Evolutionary conservation across 92 coral and sea anemone genomes (phyloP).

Genomic region (Siderastrea siderea): DNA sequence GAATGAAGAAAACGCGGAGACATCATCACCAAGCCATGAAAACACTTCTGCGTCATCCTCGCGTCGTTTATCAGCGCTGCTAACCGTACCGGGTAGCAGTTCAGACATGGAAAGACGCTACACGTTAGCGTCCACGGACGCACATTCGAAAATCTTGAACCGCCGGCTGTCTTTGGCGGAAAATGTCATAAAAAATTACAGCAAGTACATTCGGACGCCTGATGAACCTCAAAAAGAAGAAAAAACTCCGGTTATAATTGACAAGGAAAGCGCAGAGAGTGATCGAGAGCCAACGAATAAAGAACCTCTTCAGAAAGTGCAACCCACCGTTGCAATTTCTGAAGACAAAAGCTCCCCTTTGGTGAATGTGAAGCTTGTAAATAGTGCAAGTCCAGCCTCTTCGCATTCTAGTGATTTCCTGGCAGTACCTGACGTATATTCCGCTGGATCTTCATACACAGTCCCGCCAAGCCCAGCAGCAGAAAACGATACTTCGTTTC

Average conservation of each 20-base stretch:
- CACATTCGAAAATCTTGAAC: conserved; percentile 50
- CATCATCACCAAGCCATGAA: not conserved
- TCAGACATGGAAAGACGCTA: conserved; percentile 13
- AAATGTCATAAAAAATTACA: conserved; percentile 61
- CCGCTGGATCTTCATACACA: conserved; percentile 15
- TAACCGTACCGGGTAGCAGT: not conserved
- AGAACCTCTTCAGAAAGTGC: not conserved
- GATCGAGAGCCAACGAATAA: conserved; percentile 1
- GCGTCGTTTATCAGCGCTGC: conserved; percentile 40
- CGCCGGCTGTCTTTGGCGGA: conserved; percentile 65
- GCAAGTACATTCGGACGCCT: conserved; percentile 62
- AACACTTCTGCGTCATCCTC: conserved; percentile 1
- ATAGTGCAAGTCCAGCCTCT: conserved; percentile 11
- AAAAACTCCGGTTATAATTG: not conserved
- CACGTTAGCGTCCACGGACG: conserved; percentile 44
- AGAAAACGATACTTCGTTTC: conserved; percentile 1
- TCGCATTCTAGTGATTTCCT: conserved; percentile 2
- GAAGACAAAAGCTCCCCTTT: conserved; percentile 30
- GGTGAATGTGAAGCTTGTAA: conserved; percentile 20
- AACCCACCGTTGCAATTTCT: conserved; percentile 6
- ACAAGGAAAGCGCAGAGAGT: not conserved
- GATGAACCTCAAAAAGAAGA: conserved; percentile 11
- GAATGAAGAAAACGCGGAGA: not conserved
- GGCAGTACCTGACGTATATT: not conserved
- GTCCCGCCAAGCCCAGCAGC: conserved; percentile 46